Evolutionary conservation across 2,888 invertebrate genomes (phyloP).

Genomic region (Rhorus exstirpatorius): DNA sequence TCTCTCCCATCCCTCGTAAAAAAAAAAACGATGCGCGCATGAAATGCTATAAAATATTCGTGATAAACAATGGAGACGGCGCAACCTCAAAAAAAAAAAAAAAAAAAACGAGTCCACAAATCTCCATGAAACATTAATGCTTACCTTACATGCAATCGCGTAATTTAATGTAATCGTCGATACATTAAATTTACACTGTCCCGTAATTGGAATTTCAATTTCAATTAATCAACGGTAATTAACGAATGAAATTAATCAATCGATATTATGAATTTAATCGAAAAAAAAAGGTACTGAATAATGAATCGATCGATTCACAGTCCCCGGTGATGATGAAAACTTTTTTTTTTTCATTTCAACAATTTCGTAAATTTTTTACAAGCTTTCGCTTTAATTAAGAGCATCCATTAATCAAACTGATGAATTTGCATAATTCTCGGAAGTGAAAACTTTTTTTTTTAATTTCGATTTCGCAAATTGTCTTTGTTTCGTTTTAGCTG

Average conservation of each 20-base stretch:
- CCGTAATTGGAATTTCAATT: too few species aligned
- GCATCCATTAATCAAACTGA: background rate
- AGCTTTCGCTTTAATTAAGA: background rate
- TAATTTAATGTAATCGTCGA: too few species aligned
- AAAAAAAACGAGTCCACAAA: slow-evolving; percentile 5
- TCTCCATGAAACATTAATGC: slow-evolving; percentile 62
- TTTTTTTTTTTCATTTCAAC: too few species aligned
- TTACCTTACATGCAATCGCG: slow-evolving; percentile 1
- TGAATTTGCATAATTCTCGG: background rate
- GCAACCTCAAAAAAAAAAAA: slow-evolving; percentile 51
- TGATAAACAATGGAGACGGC: slow-evolving; percentile 71
- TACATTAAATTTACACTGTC: too few species aligned
- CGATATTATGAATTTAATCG: background rate
- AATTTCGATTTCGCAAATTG: background rate
- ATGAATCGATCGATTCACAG: background rate
- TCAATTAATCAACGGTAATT: too few species aligned
- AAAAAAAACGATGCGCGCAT: too few species aligned
- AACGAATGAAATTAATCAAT: background rate
- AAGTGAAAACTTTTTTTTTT: background rate
- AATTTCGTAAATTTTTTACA: slow-evolving; percentile 11
- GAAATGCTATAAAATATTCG: slow-evolving; percentile 71
- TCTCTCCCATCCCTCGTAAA: slow-evolving; percentile 29
- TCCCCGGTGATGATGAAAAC: background rate
- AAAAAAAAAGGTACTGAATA: background rate
- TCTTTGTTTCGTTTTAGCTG: background rate